Evolutionary conservation across 2,888 invertebrate species (phyloP).

Genomic region (Parascotia fuliginaria): DNA sequence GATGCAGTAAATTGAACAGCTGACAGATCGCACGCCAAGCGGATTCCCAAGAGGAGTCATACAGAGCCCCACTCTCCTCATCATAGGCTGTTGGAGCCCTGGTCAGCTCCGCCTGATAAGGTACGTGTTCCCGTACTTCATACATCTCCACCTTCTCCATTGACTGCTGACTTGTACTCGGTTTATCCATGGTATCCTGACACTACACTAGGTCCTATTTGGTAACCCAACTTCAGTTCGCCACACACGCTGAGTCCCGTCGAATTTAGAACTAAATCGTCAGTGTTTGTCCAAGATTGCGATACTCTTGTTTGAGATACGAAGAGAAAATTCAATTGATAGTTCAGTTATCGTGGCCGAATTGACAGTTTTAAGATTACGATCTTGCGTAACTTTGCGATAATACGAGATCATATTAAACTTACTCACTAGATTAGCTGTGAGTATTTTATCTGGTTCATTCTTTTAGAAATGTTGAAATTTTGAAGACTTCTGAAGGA

Average conservation of each 20-base stretch:
- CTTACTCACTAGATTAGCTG: slow-evolving; percentile 55
- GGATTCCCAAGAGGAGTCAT: slow-evolving; percentile 68
- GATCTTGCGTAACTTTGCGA: slow-evolving; percentile 72
- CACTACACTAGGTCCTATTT: slow-evolving; percentile 44
- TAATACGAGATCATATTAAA: slow-evolving; percentile 54
- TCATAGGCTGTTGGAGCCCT: slow-evolving; percentile 73
- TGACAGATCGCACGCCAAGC: slow-evolving; percentile 78
- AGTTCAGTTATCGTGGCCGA: slow-evolving; percentile 55
- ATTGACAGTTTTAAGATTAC: slow-evolving; percentile 76
- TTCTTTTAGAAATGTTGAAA: slow-evolving; percentile 63
- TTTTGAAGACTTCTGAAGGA: slow-evolving; percentile 50
- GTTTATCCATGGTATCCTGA: slow-evolving; percentile 70
- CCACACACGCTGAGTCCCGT: slow-evolving; percentile 46
- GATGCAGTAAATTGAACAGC: slow-evolving; percentile 75
- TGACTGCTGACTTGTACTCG: slow-evolving; percentile 75
- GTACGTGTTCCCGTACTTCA: slow-evolving; percentile 79
- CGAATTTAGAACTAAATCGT: slow-evolving; percentile 56
- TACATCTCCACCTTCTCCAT: slow-evolving; percentile 76
- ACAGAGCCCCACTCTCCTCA: slow-evolving; percentile 70
- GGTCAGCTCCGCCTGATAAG: slow-evolving; percentile 77
- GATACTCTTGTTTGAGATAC: slow-evolving; percentile 61
- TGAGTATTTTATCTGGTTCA: slow-evolving; percentile 52
- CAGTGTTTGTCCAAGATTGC: slow-evolving; percentile 47
- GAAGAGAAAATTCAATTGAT: slow-evolving; percentile 59
- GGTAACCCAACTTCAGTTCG: slow-evolving; percentile 12